These are phyloP conservation scores for Rhogogaster chlorosoma DNA, from an alignment of 2,888 invertebrate species.

Conservation along the genomic window DNA sequence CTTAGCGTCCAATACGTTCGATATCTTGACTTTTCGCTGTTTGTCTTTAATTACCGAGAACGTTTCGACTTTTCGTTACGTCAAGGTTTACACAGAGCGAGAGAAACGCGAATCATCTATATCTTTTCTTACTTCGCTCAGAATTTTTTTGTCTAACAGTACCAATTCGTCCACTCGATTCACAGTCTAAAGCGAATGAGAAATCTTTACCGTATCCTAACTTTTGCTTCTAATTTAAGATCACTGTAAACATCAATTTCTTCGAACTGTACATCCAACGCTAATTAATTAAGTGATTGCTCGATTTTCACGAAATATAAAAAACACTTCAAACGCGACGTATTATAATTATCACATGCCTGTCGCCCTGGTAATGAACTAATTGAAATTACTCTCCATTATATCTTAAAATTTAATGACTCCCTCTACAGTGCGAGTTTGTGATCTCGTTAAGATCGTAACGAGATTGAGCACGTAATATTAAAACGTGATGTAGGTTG, in stretches of 20 bases:
- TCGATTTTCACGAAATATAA: not conserved
- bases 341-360: conserved; percentile 18
- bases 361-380: not conserved
- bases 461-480: conserved; percentile 24
- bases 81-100: conserved; percentile 8
- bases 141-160: not conserved
- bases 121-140: not conserved
- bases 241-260: not conserved
- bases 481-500: not conserved
- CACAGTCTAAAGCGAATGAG: not conserved
- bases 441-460: conserved; percentile 25
- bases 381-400: conserved; percentile 26
- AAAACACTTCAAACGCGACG: not conserved
- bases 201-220: not conserved
- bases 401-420: conserved; percentile 22
- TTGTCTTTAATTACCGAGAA: conserved; percentile 53
- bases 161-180: not conserved
- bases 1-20: conserved; percentile 34
- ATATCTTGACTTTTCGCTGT: conserved; percentile 49
- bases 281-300: not conserved
- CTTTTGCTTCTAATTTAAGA: not conserved
- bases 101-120: not conserved
- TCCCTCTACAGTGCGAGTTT: not conserved
- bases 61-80: conserved; percentile 45
- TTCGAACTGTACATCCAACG: not conserved